phyloP scores from a whole-genome alignment of 2,888 invertebrate species.

The Xanthorhoe designata region DNA sequence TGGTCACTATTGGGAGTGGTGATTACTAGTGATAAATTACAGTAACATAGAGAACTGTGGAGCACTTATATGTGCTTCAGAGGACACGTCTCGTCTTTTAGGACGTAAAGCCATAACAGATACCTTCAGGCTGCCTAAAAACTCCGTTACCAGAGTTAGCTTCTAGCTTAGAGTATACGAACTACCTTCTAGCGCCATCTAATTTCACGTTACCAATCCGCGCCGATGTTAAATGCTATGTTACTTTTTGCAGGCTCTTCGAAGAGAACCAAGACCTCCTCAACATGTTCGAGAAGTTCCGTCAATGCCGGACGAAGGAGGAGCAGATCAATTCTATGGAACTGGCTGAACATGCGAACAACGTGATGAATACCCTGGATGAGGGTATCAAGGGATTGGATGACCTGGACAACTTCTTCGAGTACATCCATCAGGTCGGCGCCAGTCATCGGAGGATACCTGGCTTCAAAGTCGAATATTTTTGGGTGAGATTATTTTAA shows the following conservation, averaged over 20 bases:
- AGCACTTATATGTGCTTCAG: too few relatives aligned
- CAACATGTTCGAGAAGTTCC: constrained; percentile 92
- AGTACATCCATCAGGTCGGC: constrained; percentile 93
- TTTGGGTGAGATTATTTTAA: constrained; percentile 89
- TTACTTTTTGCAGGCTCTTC: constrained; percentile 88
- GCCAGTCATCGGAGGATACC: constrained; percentile 93
- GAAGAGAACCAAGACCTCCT: constrained; percentile 93
- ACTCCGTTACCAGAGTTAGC: too few relatives aligned
- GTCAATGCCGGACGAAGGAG: constrained; percentile 91
- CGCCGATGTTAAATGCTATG: not conserved
- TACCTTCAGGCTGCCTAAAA: too few relatives aligned
- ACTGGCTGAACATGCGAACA: constrained; percentile 94
- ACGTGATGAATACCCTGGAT: constrained; percentile 95
- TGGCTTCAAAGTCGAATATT: constrained; percentile 94
- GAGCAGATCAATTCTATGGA: constrained; percentile 93
- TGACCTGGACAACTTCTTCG: constrained; percentile 93
- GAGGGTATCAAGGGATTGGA: constrained; percentile 95
- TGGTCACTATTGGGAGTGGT: too few relatives aligned
- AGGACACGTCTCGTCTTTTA: too few relatives aligned
- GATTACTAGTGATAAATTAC: too few relatives aligned
- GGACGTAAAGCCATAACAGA: too few relatives aligned
- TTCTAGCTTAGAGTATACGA: too few relatives aligned
- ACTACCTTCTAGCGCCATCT: too few relatives aligned
- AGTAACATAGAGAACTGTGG: too few relatives aligned
- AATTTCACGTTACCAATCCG: too few relatives aligned